A percentile compares a stretch with the other conserved stretches of the same genome.
Evolutionary conservation across 1,140 invertebrate species (phyloP).

Genomic region (Globodera rostochiensis): DNA sequence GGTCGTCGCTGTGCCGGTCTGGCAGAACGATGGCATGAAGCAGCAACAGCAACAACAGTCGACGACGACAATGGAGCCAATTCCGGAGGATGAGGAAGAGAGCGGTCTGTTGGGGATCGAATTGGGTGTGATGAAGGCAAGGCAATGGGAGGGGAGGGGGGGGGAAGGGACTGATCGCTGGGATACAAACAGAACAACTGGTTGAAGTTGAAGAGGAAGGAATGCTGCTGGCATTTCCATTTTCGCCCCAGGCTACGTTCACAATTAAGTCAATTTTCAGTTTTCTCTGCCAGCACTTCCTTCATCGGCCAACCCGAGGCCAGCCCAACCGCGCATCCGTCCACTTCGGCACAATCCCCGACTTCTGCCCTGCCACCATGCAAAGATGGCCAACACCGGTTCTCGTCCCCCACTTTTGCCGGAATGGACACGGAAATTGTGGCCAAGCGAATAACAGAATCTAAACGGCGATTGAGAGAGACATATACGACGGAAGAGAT

Average conservation of each 20-base stretch:
- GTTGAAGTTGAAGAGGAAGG: too few species aligned
- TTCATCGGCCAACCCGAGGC: not conserved
- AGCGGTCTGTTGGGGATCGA: not conserved
- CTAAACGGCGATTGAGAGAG: slow-evolving; percentile 34
- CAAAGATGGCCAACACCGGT: not conserved
- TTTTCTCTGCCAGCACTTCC: slow-evolving; percentile 6
- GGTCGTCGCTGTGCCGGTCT: slow-evolving; percentile 12
- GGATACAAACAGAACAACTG: too few species aligned
- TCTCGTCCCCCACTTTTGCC: not conserved
- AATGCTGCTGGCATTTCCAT: too few species aligned
- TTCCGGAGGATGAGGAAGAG: slow-evolving; percentile 27
- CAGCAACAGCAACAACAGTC: not conserved
- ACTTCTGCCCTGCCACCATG: not conserved
- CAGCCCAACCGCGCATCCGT: not conserved
- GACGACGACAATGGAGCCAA: slow-evolving; percentile 27
- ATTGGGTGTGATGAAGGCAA: not conserved
- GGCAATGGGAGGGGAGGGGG: not conserved
- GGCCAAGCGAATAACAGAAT: slow-evolving; percentile 27
- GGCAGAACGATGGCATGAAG: not conserved
- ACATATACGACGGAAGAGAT: slow-evolving; percentile 42
- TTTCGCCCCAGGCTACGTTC: too few species aligned
- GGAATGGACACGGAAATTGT: not conserved
- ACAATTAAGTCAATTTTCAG: not conserved
- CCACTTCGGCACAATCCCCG: not conserved
- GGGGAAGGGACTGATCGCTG: not conserved